Evolutionary conservation across 2,797 vertebrate species (phyloP).

Genomic region (Malurus splendens): DNA sequence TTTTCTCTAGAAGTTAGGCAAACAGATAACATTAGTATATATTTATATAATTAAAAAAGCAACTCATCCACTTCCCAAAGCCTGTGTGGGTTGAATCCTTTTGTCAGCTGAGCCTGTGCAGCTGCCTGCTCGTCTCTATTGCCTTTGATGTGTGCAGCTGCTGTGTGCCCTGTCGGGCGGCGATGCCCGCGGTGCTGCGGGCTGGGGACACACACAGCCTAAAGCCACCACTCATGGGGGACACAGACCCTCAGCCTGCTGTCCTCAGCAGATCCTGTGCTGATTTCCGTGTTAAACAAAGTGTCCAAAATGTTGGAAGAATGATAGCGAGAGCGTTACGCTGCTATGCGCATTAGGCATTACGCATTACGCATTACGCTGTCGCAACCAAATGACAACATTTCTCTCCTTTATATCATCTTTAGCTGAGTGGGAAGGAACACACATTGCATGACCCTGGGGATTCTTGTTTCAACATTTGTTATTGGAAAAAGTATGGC

Average conservation of each 20-base stretch:
- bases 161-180: neutral
- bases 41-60: neutral
- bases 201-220: too few species aligned
- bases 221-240: too few species aligned
- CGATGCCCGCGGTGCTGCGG: neutral
- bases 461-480: neutral
- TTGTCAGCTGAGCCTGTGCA: neutral
- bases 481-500: neutral
- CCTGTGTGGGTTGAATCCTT: neutral
- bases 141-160: neutral
- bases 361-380: too few species aligned
- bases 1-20: neutral
- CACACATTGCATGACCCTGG: neutral
- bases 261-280: neutral
- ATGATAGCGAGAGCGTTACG: neutral
- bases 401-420: neutral
- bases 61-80: neutral
- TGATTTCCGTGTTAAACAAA: neutral
- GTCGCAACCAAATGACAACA: neutral
- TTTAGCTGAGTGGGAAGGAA: neutral
- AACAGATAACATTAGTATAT: neutral
- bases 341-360: too few species aligned
- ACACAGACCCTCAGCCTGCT: neutral
- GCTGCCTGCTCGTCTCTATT: neutral
- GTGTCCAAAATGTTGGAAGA: neutral